Conservation (phyloP, 1,140 invertebrate genomes). For the Penaeus vannamei region DNA sequence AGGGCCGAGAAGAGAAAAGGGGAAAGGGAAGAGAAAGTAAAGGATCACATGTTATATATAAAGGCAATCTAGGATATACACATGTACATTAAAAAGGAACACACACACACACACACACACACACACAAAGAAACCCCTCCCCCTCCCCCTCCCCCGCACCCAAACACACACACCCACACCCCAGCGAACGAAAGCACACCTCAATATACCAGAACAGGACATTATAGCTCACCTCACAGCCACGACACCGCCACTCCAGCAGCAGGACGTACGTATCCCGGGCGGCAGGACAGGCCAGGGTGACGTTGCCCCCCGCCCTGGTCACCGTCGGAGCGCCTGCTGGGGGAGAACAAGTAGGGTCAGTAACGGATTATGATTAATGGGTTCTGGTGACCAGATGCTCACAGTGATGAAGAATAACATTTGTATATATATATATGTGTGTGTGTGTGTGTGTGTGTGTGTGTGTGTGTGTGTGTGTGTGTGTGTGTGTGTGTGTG, state of each 20-base stretch:
- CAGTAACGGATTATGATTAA: neutral
- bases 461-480: too few relatives aligned
- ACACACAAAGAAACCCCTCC: neutral
- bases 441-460: neutral
- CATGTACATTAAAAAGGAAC: too few relatives aligned
- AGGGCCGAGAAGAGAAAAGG: too few relatives aligned
- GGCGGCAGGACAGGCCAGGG: conserved; percentile 79
- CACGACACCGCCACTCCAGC: conserved; percentile 77
- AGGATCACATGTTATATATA: too few relatives aligned
- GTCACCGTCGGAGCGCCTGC: conserved; percentile 72
- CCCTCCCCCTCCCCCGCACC: neutral
- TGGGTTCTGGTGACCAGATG: neutral
- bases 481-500: too few relatives aligned
- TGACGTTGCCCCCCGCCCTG: conserved; percentile 79
- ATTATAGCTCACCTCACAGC: conserved; percentile 67
- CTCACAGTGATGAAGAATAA: neutral
- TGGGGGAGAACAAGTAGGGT: conserved; percentile 21
- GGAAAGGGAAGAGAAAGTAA: too few relatives aligned
- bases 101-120: neutral
- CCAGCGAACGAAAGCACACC: too few relatives aligned
- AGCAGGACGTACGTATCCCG: conserved; percentile 78
- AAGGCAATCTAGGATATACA: too few relatives aligned
- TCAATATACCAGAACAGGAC: neutral
- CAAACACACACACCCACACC: neutral
- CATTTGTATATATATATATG: neutral